These are phyloP conservation scores for Tychaedon coryphoeus DNA, from an alignment of 2,113 vertebrate genomes.

Conservation along the genomic window DNA sequence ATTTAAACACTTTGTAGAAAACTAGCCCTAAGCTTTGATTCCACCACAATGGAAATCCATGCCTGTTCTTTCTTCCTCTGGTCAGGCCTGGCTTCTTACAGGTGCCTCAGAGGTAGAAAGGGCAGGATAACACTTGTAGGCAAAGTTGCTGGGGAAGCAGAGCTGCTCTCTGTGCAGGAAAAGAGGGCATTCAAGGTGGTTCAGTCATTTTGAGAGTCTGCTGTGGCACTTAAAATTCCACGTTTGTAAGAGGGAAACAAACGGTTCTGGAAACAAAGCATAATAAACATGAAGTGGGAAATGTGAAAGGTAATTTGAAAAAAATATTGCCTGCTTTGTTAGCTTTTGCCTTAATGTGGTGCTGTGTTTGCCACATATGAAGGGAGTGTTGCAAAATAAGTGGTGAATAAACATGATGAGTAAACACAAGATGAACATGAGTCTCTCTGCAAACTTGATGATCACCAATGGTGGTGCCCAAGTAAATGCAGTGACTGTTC, in stretches of 20 bases:
- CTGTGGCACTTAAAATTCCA: not conserved
- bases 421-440: not conserved
- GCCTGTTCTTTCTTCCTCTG: not conserved
- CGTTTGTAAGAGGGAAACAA: not conserved
- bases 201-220: not conserved
- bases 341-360: not conserved
- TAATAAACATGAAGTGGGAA: not conserved
- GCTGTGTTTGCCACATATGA: not conserved
- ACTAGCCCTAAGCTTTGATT: not conserved
- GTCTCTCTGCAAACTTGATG: not conserved
- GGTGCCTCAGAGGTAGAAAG: not conserved
- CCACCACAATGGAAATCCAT: not conserved
- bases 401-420: not conserved
- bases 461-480: not conserved
- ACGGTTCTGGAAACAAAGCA: not conserved
- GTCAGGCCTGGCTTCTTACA: not conserved
- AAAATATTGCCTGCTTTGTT: not conserved
- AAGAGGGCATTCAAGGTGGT: not conserved
- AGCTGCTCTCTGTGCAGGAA: not conserved
- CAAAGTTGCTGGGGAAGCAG: not conserved
- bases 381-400: not conserved
- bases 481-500: not conserved
- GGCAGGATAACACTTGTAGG: not conserved
- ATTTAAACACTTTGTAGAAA: not conserved
- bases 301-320: not conserved